Base-by-base conservation (phyloP, 2,888 invertebrate species). In the Cecidostiba fungosa region DNA sequence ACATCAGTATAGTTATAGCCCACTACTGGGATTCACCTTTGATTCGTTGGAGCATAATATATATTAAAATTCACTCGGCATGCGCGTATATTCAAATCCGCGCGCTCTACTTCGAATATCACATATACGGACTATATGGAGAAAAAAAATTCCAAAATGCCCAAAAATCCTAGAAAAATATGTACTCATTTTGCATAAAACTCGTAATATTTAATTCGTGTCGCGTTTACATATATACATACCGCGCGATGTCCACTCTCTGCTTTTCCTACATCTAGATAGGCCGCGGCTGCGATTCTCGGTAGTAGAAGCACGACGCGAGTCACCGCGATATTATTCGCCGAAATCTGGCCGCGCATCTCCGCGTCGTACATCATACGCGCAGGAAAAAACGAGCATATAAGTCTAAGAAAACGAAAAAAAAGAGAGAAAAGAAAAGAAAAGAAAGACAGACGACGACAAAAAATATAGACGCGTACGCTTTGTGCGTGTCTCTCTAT, bases 291-390 rank as follows among this genome's bases (percentile, higher is more conserved):
- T 54, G 50, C 54, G 74, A 47, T 77, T 77, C 79, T 79, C 54
- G 79, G 70, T 47, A 79, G n/a, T n/a, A 19, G 54, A 54, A 16
- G n/a, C 16, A 16, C 70, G 70, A 4, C 77, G 36, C n/a, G n/a
- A 32, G 43, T 74, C 50, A 26, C 36, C 81, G 82, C 80, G 74
- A 79, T 78, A 84, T 85, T 81, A 70, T 85, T 82, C 85, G 81
- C 81, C 81, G 85, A 85, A 85, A 85, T 85, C 85, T 81, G 16
- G 62, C n/a, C 29, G 72, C 84, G 80, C 84, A 76, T 85, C 84
- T 85, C 70, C n/a, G 16, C 54, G 69, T 43, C 72, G 39, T 77
- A 62, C 77, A 85, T 80, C 85, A 81, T 85, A 66, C 16, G n/a
- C 14, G 74, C 14, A 54, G 16, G 16, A 23, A 43, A 47, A 76